Evolutionary conservation across 2,113 vertebrate species (phyloP).

Genomic region (Gymnobelideus leadbeateri): DNA sequence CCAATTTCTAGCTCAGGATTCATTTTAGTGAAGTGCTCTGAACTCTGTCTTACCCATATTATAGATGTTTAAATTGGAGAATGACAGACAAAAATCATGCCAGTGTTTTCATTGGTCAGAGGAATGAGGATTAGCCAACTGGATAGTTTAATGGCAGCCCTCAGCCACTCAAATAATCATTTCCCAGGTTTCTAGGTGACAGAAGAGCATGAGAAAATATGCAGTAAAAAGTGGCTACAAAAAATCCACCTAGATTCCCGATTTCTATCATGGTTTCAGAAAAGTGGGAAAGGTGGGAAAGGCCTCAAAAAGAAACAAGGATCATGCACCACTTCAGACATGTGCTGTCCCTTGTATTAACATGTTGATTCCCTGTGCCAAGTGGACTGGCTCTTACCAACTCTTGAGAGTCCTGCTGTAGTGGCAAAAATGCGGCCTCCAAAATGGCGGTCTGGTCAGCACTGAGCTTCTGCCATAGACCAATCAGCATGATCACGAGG

Average conservation of each 20-base stretch:
- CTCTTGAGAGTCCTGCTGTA: conserved; percentile 92
- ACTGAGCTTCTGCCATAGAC: conserved; percentile 93
- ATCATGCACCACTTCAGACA: not conserved
- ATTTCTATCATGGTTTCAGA: conserved; percentile 56
- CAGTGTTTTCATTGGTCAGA: conserved; percentile 20
- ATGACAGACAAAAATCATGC: conserved; percentile 32
- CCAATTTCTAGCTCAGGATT: not conserved
- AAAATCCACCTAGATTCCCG: conserved; percentile 18
- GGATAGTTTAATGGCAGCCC: conserved; percentile 43
- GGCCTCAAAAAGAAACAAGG: not conserved
- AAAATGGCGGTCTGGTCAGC: conserved; percentile 90
- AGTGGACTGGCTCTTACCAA: conserved; percentile 87
- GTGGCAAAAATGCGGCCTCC: conserved; percentile 92
- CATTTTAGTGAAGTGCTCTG: not conserved
- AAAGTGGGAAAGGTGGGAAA: conserved; percentile 54
- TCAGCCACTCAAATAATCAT: conserved; percentile 4
- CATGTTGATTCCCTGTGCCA: not conserved
- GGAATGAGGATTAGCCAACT: conserved; percentile 58
- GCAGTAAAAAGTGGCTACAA: not conserved
- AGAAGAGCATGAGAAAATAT: conserved; percentile 32
- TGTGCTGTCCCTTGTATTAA: not conserved
- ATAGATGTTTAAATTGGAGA: conserved; percentile 45
- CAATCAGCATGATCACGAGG: conserved; percentile 91
- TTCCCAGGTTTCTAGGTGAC: conserved; percentile 16
- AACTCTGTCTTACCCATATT: not conserved